Conservation (phyloP, 2,113 vertebrate species). For the Bombycilla garrulus region DNA sequence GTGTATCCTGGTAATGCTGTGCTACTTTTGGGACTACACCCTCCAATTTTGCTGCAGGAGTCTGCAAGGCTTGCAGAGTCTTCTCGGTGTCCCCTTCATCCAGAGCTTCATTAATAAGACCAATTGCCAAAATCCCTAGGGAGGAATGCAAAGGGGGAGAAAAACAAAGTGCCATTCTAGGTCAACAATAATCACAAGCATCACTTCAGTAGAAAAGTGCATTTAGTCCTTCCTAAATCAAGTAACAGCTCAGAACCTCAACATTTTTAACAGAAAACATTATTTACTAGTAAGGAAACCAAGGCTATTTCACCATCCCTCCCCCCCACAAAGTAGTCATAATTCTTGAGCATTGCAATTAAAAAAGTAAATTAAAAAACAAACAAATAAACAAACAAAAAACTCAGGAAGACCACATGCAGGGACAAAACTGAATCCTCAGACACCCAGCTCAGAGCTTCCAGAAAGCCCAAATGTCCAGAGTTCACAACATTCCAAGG, state of each 20-base stretch:
- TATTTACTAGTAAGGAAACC: neutral
- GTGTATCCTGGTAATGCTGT: conserved; percentile 92
- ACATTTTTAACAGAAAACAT: neutral
- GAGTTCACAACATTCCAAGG: neutral
- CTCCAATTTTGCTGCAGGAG: conserved; percentile 89
- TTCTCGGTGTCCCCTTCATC: conserved; percentile 87
- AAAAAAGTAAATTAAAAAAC: neutral
- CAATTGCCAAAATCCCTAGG: conserved; percentile 93
- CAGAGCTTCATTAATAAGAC: conserved; percentile 93
- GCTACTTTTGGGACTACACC: conserved; percentile 84
- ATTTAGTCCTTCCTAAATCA: neutral
- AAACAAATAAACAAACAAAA: neutral
- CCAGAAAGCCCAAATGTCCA: neutral
- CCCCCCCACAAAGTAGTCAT: neutral
- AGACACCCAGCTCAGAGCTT: neutral
- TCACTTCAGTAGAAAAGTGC: neutral
- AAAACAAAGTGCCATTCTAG: neutral
- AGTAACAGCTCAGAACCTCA: neutral
- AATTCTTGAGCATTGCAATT: neutral
- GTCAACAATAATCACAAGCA: neutral
- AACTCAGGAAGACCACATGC: neutral
- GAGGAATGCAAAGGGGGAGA: neutral
- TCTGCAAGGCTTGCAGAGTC: conserved; percentile 87
- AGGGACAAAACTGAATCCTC: neutral
- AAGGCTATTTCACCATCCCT: neutral